phyloP scores from a whole-genome alignment of 2,113 vertebrate species.

The Ciconia stormi region DNA sequence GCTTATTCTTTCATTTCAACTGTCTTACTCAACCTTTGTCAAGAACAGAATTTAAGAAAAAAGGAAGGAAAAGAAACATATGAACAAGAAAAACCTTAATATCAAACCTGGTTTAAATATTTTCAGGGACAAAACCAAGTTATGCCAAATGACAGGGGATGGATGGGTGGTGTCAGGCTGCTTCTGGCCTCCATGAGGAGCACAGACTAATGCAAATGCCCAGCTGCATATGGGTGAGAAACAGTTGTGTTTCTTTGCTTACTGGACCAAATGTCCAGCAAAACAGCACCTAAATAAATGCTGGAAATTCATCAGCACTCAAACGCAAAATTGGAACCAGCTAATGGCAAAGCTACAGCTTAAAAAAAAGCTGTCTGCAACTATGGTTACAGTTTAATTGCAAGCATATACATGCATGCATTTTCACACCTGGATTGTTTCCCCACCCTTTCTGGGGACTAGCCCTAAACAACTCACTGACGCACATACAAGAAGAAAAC shows the following conservation, averaged over 20 bases:
- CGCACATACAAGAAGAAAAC: conserved; percentile 26
- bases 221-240: neutral
- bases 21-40: neutral
- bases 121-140: neutral
- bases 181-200: neutral
- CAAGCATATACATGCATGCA: conserved; percentile 34
- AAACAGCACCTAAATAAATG: neutral
- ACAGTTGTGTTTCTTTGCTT: neutral
- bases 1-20: neutral
- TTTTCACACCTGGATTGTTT: conserved; percentile 64
- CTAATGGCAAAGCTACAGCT: neutral
- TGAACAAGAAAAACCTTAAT: neutral
- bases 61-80: accelerated
- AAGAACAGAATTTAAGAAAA: neutral
- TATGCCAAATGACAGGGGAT: neutral
- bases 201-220: neutral
- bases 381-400: conserved; percentile 21
- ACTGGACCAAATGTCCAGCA: neutral
- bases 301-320: neutral
- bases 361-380: neutral
- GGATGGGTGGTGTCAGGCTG: neutral
- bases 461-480: conserved; percentile 34
- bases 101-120: neutral
- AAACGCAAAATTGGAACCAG: neutral
- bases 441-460: conserved; percentile 45